These are phyloP conservation scores for Druon quercuslanigerum DNA, from an alignment of 1,140 invertebrate genomes.

Conservation along the genomic window DNA sequence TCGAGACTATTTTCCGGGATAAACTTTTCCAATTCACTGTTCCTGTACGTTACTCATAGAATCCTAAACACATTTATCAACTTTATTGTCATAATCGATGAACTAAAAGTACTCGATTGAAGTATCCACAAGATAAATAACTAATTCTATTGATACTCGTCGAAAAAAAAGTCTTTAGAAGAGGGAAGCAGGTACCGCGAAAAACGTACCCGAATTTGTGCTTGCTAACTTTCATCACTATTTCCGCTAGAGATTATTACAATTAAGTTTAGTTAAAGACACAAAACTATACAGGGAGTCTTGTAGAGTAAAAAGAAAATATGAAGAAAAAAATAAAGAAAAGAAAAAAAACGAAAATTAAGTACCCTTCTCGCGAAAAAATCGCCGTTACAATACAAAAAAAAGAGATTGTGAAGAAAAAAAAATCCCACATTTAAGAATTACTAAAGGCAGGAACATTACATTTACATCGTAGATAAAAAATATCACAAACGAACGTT, in stretches of 20 bases:
- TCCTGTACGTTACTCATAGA: background rate
- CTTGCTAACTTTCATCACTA: constrained; percentile 2
- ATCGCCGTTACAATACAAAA: constrained; percentile 5
- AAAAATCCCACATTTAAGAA: constrained; percentile 15
- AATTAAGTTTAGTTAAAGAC: constrained; percentile 5
- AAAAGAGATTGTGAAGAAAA: background rate
- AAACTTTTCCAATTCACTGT: constrained; percentile 1
- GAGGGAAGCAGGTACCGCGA: constrained; percentile 20
- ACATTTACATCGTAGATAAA: constrained; percentile 26
- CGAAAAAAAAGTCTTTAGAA: constrained; percentile 36
- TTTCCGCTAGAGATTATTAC: constrained; percentile 7
- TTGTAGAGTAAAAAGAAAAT: constrained; percentile 7
- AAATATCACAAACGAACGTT: constrained; percentile 29
- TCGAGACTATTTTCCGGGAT: background rate
- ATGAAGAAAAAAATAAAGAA: background rate
- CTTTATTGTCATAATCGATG: constrained; percentile 39
- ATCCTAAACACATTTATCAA: background rate
- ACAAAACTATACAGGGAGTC: background rate
- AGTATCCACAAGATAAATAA: constrained; percentile 41
- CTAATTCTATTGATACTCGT: constrained; percentile 30
- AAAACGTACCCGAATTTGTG: constrained; percentile 38
- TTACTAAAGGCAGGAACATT: constrained; percentile 25
- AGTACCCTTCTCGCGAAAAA: constrained; percentile 26
- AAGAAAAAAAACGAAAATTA: background rate
- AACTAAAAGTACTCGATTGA: constrained; percentile 34